Evolutionary conservation across 2,888 invertebrate species (phyloP).

Genomic region (Tromatobia lineatoria): DNA sequence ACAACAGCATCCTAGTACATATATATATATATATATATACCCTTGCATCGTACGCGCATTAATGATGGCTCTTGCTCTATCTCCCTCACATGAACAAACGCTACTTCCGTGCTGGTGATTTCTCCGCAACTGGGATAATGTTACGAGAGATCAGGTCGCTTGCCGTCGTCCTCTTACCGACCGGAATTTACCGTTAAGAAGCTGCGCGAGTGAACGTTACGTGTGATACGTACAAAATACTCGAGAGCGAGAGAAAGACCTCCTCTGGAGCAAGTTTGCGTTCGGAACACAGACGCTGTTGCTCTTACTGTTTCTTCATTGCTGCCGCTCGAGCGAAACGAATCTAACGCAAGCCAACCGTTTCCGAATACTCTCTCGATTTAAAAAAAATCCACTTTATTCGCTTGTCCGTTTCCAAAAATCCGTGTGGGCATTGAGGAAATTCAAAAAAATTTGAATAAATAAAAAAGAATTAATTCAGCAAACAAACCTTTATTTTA

Average conservation of each 20-base stretch:
- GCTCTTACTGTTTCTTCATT: slow-evolving; percentile 52
- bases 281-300: slow-evolving; percentile 52
- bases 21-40: background rate
- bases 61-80: slow-evolving; percentile 10
- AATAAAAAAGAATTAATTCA: background rate
- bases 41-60: slow-evolving; percentile 2
- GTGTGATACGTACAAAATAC: slow-evolving; percentile 64
- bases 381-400: slow-evolving; percentile 33
- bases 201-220: slow-evolving; percentile 48
- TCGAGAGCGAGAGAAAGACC: slow-evolving; percentile 11
- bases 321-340: slow-evolving; percentile 59
- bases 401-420: slow-evolving; percentile 13
- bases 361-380: slow-evolving; percentile 64
- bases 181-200: slow-evolving; percentile 79
- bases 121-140: slow-evolving; percentile 81
- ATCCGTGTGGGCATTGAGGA: background rate
- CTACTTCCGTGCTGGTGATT: slow-evolving; percentile 75
- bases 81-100: slow-evolving; percentile 49
- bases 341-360: slow-evolving; percentile 59
- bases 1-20: background rate
- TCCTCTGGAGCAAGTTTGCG: background rate
- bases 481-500: background rate
- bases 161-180: slow-evolving; percentile 65
- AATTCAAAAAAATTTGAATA: background rate
- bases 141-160: slow-evolving; percentile 79